Evolutionary conservation across 2,888 invertebrate genomes (phyloP).

Genomic region (Tachina fera): DNA sequence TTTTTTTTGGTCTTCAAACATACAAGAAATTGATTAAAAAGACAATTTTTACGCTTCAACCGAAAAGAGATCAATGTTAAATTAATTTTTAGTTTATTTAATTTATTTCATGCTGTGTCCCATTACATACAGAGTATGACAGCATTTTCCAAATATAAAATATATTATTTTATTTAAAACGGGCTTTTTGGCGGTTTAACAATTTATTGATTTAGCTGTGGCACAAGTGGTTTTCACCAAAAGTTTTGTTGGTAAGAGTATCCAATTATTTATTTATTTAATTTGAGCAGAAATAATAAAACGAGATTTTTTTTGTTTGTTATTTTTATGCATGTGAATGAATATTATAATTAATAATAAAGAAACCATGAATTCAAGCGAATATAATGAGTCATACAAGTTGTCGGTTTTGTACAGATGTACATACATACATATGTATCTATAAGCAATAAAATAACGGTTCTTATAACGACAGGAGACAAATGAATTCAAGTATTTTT

Average conservation of each 20-base stretch:
- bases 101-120: not conserved
- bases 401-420: not conserved
- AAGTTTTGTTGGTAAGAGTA: conserved; percentile 24
- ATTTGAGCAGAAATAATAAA: conserved; percentile 27
- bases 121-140: not conserved
- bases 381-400: not conserved
- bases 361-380: not conserved
- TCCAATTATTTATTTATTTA: conserved; percentile 43
- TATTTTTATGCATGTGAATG: conserved; percentile 17
- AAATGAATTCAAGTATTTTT: no score
- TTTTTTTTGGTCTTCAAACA: not conserved
- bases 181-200: conserved; percentile 22
- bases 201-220: not conserved
- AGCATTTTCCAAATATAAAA: conserved; percentile 39
- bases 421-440: not conserved
- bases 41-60: conserved; percentile 24
- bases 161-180: conserved; percentile 25
- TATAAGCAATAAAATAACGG: not conserved
- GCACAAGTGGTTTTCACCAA: conserved; percentile 62
- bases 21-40: conserved; percentile 26
- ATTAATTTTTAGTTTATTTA: conserved; percentile 24
- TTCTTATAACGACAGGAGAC: no score
- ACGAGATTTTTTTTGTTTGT: conserved; percentile 32
- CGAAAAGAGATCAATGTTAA: conserved; percentile 64
- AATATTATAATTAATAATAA: not conserved